These are phyloP conservation scores for Pogoniulus pusillus DNA, from an alignment of 2,797 vertebrate species.

Conservation along the genomic window DNA sequence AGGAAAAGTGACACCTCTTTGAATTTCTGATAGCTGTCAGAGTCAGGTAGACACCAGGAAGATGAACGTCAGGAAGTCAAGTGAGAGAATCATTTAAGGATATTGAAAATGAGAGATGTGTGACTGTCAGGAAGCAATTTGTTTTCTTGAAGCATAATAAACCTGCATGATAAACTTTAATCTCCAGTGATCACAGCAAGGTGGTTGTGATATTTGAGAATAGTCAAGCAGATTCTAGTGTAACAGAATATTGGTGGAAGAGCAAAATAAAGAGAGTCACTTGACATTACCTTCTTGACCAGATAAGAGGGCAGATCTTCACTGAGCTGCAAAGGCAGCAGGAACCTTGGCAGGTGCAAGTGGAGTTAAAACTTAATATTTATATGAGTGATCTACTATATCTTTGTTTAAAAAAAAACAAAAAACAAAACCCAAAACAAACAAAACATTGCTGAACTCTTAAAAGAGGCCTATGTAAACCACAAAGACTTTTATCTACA, in stretches of 20 bases:
- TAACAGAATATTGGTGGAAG: neutral
- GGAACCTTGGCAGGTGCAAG: neutral
- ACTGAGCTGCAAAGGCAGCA: neutral
- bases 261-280: neutral
- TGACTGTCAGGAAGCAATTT: constrained; percentile 30
- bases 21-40: constrained; percentile 49
- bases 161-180: constrained; percentile 45
- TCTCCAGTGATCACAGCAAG: constrained; percentile 15
- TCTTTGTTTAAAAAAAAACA: no score
- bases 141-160: constrained; percentile 20
- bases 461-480: accelerated
- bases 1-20: constrained; percentile 19
- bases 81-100: constrained; percentile 16
- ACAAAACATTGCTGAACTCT: neutral
- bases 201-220: neutral
- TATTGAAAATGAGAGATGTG: neutral
- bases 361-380: constrained; percentile 1
- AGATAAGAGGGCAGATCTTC: neutral
- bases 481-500: neutral
- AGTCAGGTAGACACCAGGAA: neutral
- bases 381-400: neutral
- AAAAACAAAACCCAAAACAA: no score
- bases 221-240: neutral
- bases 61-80: constrained; percentile 3
- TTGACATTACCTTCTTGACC: neutral